Evolutionary conservation across 1,140 invertebrate species (phyloP), one percentile per base, ranked within the genome.

Genomic region (Aphelinus certus): DNA sequence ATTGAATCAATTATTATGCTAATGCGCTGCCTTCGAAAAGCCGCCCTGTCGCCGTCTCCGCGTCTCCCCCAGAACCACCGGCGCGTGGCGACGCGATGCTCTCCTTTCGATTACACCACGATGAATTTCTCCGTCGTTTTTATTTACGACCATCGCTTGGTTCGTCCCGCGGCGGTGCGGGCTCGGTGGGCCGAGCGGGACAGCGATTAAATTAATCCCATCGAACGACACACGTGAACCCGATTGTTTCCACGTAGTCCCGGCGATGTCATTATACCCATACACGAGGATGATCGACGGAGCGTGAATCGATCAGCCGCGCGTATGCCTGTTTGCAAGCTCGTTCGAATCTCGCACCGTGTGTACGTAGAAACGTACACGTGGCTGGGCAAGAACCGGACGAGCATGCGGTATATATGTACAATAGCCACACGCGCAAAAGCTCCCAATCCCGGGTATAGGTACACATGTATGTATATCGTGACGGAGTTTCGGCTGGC

Each of bases 1-100:
- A 83, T 83, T 82, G 79, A 82, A 83, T 83, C 80, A 82, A 83
- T 83, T 83, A 82, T 82, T 79, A 83, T 83, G 79, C 78, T 81
- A 81, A 81, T 79, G 77, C 78, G 78, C 60, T 79, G 63, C 81
- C 79, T 79, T 80, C 76, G 78, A 79, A 77, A 80, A 79, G 74
- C 73, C 79, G 75, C 78, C 78, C 78, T 69, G 76, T 75, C 74
- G 71, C 74, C 72, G 56, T 75, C 48, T 4, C 47, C 7, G 0
- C 49, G 0, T 47, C n/a, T 1, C 48, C 49, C n/a, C 43, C n/a
- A 43, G 9, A 48, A 3, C 46, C 45, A 6, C 3, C 61, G 42
- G 2, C 47, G 6, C 55, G 9, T 10, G 1, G 58, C 3, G 58
- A 9, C 4, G 51, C 51, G 4, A 53, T 26, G 26, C 26, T 26